Base-by-base conservation (phyloP, 1,140 invertebrate species). In the Tetraneura akinire region DNA sequence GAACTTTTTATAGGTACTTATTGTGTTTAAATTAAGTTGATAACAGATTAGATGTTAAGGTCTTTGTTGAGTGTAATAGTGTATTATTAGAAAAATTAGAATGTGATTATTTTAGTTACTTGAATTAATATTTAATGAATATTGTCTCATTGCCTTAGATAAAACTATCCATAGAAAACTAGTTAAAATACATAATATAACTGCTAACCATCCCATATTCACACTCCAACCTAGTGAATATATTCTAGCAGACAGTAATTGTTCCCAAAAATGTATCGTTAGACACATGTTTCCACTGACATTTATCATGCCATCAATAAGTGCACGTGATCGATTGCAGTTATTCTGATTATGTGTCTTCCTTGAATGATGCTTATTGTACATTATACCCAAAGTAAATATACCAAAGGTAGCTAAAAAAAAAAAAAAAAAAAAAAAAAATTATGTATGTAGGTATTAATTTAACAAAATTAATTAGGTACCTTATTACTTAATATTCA, bases 101-200 rank as follows among this genome's bases (percentile, higher is more conserved):
- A 37, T 37, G 3, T 4, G 32, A 37, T 42, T 42, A 66, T 18
- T 57, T 74, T 57, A 47, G 16, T 60, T 4, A 26, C 23, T 26
- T 11, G 11, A 76, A 26, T 14, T 42, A n/a, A 29, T 64, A 42
- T 74, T 74, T 18, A 82, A 45, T 16, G 82, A 81, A 47, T 92
- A 94, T 85, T 94, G 95, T 83, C 94, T 88, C 93, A 95, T 94
- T 81, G 95, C 93, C 86, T 95, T 95, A 18, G 93, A 94, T 18
- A 96, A 87, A 51, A 95, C 86, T 62, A 95, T 94, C 94, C 94
- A 96, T 4, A 95, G 87, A 0, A 94, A 86, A 0, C 91, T 91
- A 0, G 93, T 92, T 21, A 93, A 89, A 5, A 93, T 88, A 81
- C 92, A 94, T 0, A 94, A 85, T 1, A 90, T 90, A 0, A 94